These are phyloP conservation scores for Chlorops oryzae DNA, from an alignment of 1,140 invertebrate genomes.

Conservation along the genomic window DNA sequence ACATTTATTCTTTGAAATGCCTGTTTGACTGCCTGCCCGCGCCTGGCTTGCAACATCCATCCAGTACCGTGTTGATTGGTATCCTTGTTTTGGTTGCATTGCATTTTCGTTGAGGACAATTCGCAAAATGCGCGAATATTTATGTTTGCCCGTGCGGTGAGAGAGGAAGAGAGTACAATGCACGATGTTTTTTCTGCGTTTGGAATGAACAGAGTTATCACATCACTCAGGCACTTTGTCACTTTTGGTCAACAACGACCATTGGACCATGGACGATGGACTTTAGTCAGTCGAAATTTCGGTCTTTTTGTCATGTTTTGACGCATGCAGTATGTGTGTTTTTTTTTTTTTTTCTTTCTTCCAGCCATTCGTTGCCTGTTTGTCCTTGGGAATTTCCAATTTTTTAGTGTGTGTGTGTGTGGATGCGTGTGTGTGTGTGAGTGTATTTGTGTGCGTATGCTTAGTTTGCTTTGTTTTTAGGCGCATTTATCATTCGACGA, in stretches of 20 bases:
- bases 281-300: neutral
- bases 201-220: conserved; percentile 13
- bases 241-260: neutral
- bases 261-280: neutral
- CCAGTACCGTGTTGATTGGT: too few species aligned
- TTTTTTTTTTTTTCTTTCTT: neutral
- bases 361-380: neutral
- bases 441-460: neutral
- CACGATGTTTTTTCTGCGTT: conserved; percentile 6
- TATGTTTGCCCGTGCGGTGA: neutral
- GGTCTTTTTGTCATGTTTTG: too few species aligned
- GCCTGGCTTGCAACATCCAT: neutral
- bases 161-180: neutral
- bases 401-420: neutral
- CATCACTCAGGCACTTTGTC: conserved; percentile 14
- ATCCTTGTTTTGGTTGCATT: neutral
- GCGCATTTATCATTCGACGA: conserved; percentile 36
- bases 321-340: too few species aligned
- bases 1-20: neutral
- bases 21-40: neutral
- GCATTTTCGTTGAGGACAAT: conserved; percentile 5
- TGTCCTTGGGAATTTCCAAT: neutral
- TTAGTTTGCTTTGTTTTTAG: conserved; percentile 21
- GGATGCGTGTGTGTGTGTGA: neutral
- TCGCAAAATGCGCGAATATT: conserved; percentile 11